phyloP scores from a whole-genome alignment of 2,888 invertebrate species.

The Conus canariensis region DNA sequence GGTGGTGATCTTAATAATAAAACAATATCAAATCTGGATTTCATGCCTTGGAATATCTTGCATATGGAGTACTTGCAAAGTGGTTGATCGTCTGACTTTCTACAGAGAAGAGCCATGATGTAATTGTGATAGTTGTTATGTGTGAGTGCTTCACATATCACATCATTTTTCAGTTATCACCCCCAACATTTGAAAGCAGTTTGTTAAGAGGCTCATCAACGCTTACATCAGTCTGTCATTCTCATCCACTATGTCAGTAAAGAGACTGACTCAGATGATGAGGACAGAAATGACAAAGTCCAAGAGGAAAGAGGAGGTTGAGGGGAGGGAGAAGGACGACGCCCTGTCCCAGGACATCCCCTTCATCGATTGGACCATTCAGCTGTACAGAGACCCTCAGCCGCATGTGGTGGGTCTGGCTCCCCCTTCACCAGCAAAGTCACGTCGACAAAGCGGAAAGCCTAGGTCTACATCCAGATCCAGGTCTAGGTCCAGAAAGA shows the following conservation, averaged over 20 bases:
- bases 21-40: no score
- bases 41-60: no score
- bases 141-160: no score
- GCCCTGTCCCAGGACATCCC: neutral
- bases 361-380: conserved; percentile 9
- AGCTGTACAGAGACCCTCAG: conserved; percentile 20
- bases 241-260: neutral
- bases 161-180: no score
- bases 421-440: neutral
- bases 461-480: neutral
- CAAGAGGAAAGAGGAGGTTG: neutral
- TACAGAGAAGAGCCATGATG: no score
- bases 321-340: neutral
- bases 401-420: neutral
- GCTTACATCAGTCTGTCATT: no score
- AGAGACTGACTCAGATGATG: conserved; percentile 26
- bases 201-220: no score
- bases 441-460: neutral
- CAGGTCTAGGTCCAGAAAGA: conserved; percentile 22
- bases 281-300: conserved; percentile 16
- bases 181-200: no score
- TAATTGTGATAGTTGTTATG: no score
- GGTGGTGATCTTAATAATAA: no score
- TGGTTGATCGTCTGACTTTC: no score
- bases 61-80: no score